Base-by-base conservation (phyloP, 2,797 vertebrate genomes). In the Meriones psammophilus region DNA sequence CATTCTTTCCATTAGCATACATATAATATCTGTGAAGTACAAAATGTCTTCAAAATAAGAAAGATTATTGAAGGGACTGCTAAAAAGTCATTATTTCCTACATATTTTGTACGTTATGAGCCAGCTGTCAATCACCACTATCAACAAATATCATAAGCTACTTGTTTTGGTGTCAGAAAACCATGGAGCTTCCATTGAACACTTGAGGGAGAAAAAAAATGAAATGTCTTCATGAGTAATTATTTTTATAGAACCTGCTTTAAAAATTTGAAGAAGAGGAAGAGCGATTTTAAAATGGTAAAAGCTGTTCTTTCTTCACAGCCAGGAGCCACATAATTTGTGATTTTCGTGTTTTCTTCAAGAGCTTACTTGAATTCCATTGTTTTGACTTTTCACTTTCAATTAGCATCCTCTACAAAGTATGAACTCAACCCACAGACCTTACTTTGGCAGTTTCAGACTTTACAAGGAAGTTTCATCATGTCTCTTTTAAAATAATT, bases 381-480 rank as follows among this genome's bases (percentile, higher is more conserved):
- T 97, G 96, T 96, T 97, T 97, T 96, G 89, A 92, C 85, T 97
- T 97, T 96, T 96, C 80, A 91, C 69, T 85, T 97, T 95, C 88
- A 97, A 93, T 97, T 98, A 96, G 88, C 94, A 97, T 97, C 77
- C 62, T 93, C 80, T 88, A 95, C 95, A 94, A 96, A 78, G 91
- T 97, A 93, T 94, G 91, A 97, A 95, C 69, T 96, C 87, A 97
- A 95, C 69, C 95, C 87, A 88, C 77, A 94, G 81, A 96, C 36
- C 89, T 62, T 97, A n/a, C 80, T 90, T 96, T 91, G 88, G 83
- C 54, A 96, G 76, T 93, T 94, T 90, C 58, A 50, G 81, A 92
- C 62, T 77, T 96, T 95, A 92, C 80, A 97, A 93, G 89, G 96
- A 95, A 95, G 68, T 92, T 89, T 92, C 80, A 92, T 36, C 18